A percentile compares a stretch with the other conserved stretches of the same genome.
phyloP scores from a whole-genome alignment of 1,140 invertebrate genomes.

The Scaptomyza graminum region DNA sequence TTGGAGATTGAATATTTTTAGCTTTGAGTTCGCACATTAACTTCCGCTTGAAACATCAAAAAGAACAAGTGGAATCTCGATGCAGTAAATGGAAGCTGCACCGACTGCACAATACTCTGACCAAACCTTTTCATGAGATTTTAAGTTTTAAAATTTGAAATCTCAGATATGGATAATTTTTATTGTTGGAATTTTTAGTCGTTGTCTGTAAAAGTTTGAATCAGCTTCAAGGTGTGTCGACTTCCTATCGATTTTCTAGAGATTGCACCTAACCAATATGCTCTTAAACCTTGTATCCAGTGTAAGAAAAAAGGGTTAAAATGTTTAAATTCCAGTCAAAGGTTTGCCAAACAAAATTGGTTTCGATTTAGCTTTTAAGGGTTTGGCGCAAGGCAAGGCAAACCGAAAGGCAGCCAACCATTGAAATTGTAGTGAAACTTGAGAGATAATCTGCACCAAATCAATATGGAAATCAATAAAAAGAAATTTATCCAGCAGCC shows the following conservation, averaged over 20 bases:
- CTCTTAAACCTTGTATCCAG: too few relatives aligned
- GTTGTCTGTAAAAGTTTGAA: too few relatives aligned
- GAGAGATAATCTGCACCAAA: slow-evolving; percentile 41
- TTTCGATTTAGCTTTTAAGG: slow-evolving; percentile 20
- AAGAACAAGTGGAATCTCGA: too few relatives aligned
- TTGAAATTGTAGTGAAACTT: slow-evolving; percentile 24
- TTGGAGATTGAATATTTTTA: slow-evolving; percentile 10
- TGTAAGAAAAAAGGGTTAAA: slow-evolving; percentile 48
- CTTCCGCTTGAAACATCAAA: slow-evolving; percentile 50
- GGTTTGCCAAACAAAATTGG: slow-evolving; percentile 17
- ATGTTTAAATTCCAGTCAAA: slow-evolving; percentile 37
- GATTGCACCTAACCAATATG: too few relatives aligned
- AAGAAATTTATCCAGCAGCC: slow-evolving; percentile 52
- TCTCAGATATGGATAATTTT: too few relatives aligned
- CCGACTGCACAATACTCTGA: too few relatives aligned
- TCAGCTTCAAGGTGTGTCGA: too few relatives aligned
- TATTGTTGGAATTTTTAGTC: too few relatives aligned
- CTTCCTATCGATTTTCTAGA: too few relatives aligned
- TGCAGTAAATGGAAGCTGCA: too few relatives aligned
- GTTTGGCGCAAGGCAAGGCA: slow-evolving; percentile 23
- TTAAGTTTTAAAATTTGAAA: too few relatives aligned
- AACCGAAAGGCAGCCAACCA: slow-evolving; percentile 8
- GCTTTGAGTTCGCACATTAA: slow-evolving; percentile 25
- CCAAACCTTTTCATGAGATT: too few relatives aligned
- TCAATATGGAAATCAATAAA: slow-evolving; percentile 76